Conservation (phyloP, 53 echinoderm and acorn worm species). For the Pentamera pediparva region DNA sequence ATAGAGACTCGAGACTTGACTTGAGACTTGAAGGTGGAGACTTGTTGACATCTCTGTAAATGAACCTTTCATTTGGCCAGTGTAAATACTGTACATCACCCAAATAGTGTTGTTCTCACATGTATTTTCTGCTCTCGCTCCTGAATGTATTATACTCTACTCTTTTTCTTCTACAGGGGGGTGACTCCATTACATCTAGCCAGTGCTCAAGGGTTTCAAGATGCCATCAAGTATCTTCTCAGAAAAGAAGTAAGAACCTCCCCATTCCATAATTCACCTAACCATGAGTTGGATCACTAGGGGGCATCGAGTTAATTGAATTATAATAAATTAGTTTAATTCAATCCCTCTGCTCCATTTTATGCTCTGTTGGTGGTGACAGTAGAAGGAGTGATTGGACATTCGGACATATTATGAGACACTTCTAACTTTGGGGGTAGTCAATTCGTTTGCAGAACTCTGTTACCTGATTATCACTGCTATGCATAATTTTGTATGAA, state of each 20-base stretch:
- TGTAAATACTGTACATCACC: neutral
- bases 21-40: too few relatives aligned
- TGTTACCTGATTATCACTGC: too few relatives aligned
- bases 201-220: constrained; percentile 76
- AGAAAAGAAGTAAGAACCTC: constrained; percentile 71
- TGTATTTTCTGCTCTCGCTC: neutral
- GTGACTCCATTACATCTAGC: constrained; percentile 81
- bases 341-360: neutral
- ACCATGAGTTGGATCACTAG: neutral
- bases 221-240: constrained; percentile 76
- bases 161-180: constrained; percentile 49
- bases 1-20: too few relatives aligned
- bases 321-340: neutral
- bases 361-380: too few relatives aligned
- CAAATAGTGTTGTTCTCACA: neutral
- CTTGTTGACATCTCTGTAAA: too few relatives aligned
- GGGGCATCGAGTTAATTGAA: neutral
- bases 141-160: neutral
- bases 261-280: neutral
- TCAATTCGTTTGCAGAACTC: too few relatives aligned
- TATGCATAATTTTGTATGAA: too few relatives aligned
- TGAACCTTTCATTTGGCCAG: neutral
- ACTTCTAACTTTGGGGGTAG: too few relatives aligned
- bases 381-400: too few relatives aligned
- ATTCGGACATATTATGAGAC: neutral